A percentile compares a stretch with the other conserved stretches of the same genome.
These are phyloP conservation scores for Heliconius congener DNA, from an alignment of 1,140 invertebrate species.

Conservation along the genomic window DNA sequence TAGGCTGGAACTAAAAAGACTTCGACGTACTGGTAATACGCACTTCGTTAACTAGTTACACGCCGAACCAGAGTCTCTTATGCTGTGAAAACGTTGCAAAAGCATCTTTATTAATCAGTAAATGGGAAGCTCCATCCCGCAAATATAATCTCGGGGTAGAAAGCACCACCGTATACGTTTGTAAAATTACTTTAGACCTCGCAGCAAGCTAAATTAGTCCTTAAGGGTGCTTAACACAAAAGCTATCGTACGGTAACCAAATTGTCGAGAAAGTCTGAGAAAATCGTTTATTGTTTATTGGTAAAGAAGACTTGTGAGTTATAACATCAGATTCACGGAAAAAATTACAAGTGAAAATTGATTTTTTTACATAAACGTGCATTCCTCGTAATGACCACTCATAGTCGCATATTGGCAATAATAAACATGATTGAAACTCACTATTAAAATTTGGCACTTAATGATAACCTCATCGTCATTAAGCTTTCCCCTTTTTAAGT, in stretches of 20 bases:
- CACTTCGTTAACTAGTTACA: constrained; percentile 70
- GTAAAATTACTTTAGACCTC: constrained; percentile 25
- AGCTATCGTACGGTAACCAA: not conserved
- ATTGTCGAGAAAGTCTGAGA: constrained; percentile 44
- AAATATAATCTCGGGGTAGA: constrained; percentile 42
- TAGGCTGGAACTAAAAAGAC: constrained; percentile 67
- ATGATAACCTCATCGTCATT: constrained; percentile 11
- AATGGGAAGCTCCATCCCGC: constrained; percentile 37
- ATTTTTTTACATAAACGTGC: constrained; percentile 48
- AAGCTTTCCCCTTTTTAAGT: not conserved
- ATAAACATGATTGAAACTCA: constrained; percentile 28
- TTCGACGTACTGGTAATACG: constrained; percentile 63
- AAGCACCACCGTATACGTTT: constrained; percentile 51
- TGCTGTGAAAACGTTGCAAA: constrained; percentile 44
- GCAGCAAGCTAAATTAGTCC: not conserved
- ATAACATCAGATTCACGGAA: constrained; percentile 54
- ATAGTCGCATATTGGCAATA: constrained; percentile 23
- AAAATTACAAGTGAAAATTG: constrained; percentile 67
- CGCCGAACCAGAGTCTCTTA: constrained; percentile 38
- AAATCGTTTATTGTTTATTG: constrained; percentile 71
- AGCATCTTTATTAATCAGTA: constrained; percentile 44
- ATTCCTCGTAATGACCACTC: constrained; percentile 22
- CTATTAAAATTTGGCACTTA: constrained; percentile 17
- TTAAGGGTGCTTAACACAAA: not conserved
- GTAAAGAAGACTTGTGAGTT: constrained; percentile 59